Conservation (phyloP, 2,113 vertebrate species). For the Speoplatyrhinus poulsoni region DNA sequence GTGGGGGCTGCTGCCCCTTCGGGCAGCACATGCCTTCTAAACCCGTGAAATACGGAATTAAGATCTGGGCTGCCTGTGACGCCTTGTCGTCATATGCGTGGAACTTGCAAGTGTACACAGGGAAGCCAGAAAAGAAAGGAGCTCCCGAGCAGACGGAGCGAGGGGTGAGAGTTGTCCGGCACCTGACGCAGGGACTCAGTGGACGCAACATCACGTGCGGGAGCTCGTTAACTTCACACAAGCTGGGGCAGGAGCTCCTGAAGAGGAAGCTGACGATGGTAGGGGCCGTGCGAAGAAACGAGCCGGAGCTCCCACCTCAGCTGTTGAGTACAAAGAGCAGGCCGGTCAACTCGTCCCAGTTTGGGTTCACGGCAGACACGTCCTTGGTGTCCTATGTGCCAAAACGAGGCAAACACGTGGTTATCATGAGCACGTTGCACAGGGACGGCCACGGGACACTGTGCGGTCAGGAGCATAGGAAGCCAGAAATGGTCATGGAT, state of each 20-base stretch:
- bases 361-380: constrained; percentile 25
- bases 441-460: constrained; percentile 36
- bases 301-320: constrained; percentile 11
- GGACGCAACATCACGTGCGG: constrained; percentile 12
- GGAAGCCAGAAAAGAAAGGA: constrained; percentile 5
- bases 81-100: background rate
- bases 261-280: background rate
- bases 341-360: constrained; percentile 5
- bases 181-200: constrained; percentile 5
- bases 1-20: constrained; percentile 8
- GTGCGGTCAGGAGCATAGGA: constrained; percentile 23
- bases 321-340: background rate
- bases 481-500: constrained; percentile 16
- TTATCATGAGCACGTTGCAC: constrained; percentile 30
- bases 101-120: constrained; percentile 11
- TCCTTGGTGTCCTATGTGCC: constrained; percentile 21
- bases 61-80: constrained; percentile 4
- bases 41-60: constrained; percentile 11
- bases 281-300: background rate
- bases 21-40: constrained; percentile 4
- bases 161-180: constrained; percentile 1
- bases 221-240: background rate
- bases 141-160: background rate
- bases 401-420: constrained; percentile 33
- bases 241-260: constrained; percentile 6